A percentile compares a stretch with the other conserved stretches of the same genome.
Evolutionary conservation across 1,140 invertebrate genomes (phyloP).

Genomic region (Drosophila lini): DNA sequence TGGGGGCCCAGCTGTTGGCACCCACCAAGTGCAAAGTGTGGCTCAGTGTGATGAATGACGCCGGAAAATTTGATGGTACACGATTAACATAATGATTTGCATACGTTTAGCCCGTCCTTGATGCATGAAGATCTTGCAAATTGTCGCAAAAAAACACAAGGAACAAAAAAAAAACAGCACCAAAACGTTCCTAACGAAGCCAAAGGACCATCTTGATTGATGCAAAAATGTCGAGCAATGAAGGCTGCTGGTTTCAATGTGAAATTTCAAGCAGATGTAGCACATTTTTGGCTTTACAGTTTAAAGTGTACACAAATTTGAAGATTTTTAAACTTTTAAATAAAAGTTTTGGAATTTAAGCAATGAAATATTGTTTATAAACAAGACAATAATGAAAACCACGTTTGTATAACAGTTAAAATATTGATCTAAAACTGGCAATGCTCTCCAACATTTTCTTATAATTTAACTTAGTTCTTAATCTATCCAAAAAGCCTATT

Average conservation of each 20-base stretch:
- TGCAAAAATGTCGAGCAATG: conserved; percentile 13
- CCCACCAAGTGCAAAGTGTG: conserved; percentile 22
- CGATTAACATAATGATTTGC: conserved; percentile 55
- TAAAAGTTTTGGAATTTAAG: neutral
- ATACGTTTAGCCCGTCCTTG: conserved; percentile 49
- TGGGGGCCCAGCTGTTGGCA: conserved; percentile 11
- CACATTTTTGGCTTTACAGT: conserved; percentile 1
- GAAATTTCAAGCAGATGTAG: conserved; percentile 18
- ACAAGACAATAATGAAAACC: neutral
- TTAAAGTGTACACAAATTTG: neutral
- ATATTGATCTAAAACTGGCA: neutral
- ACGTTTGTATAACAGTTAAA: neutral
- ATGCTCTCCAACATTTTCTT: neutral
- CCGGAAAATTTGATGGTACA: conserved; percentile 45
- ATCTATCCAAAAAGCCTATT: neutral
- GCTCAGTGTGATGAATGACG: conserved; percentile 46
- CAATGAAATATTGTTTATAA: neutral
- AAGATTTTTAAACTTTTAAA: neutral
- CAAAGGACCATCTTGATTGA: conserved; percentile 40
- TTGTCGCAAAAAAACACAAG: conserved; percentile 9
- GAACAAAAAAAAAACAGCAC: neutral
- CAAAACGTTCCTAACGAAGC: conserved; percentile 19
- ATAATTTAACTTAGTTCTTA: neutral
- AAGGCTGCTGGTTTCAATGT: conserved; percentile 1
- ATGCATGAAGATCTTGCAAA: conserved; percentile 38